phyloP scores from a whole-genome alignment of 2,113 vertebrate genomes.

The Serilophus lunatus region DNA sequence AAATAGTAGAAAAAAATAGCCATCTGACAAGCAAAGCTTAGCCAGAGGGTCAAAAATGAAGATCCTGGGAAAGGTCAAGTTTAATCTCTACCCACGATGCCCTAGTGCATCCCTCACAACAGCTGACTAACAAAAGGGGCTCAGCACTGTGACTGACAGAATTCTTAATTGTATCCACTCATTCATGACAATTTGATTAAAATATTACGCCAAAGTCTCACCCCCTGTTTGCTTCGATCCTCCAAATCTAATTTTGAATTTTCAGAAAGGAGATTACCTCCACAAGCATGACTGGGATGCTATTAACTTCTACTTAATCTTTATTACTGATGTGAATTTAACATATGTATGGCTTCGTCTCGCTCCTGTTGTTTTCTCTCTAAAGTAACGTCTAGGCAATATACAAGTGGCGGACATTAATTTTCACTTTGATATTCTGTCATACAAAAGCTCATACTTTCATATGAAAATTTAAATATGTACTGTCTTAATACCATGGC shows the following conservation, averaged over 20 bases:
- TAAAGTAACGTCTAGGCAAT: constrained; percentile 71
- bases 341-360: constrained; percentile 93
- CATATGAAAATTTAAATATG: constrained; percentile 37
- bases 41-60: constrained; percentile 74
- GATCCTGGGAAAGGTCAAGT: constrained; percentile 81
- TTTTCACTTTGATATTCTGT: constrained; percentile 66
- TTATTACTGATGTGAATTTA: constrained; percentile 95
- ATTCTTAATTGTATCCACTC: constrained; percentile 99
- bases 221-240: constrained; percentile 98
- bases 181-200: constrained; percentile 99
- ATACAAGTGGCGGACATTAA: constrained; percentile 62
- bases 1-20: not conserved
- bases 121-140: constrained; percentile 87
- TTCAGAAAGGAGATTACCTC: constrained; percentile 98
- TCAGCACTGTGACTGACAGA: constrained; percentile 93
- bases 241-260: constrained; percentile 99
- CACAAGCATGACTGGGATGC: constrained; percentile 95
- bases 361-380: constrained; percentile 75
- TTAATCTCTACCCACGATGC: constrained; percentile 72
- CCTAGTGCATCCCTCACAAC: constrained; percentile 73
- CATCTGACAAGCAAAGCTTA: constrained; percentile 69
- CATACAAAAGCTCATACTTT: constrained; percentile 30
- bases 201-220: constrained; percentile 99
- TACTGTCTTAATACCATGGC: not conserved
- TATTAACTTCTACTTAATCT: constrained; percentile 99